Evolutionary conservation across 2,797 vertebrate genomes (phyloP), one percentile per base, ranked within the genome.

Genomic region (Catamblyrhynchus diadema): DNA sequence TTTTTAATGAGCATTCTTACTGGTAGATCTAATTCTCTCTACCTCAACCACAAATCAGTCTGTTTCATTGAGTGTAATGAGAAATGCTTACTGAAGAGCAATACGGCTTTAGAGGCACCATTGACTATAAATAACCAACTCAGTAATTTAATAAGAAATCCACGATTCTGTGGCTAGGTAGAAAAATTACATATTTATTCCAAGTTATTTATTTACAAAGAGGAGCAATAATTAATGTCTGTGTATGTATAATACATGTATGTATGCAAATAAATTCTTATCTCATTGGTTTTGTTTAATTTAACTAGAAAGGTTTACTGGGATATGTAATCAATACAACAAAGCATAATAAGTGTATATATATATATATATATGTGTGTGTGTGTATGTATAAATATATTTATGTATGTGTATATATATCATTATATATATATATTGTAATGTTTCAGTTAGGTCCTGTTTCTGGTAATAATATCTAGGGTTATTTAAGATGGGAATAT

Each of bases 311-410:
- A 71, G 32, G n/a, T 7, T 20, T 44, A 17, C 14, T 65, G 75
- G 9, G 9, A 14, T 53, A 16, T 45, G 9, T 61, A 69, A 60
- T 42, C 33, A 47, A 72, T 82, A 14, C 4, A 5, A 53, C 12
- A 70, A 65, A 48, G 33, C 8, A 48, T 4, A 42, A 20, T 12
- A 0, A 47, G 1, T 11, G 1, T 28, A 1, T 8, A 5, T 23
- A 6, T 18, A 8, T 13, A 17, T 22, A 45, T 13, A 1, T 16
- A 1, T 22, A 0, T 28, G 14, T 41, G 39, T 41, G 41, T 41
- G 41, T 41, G 1, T 15, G 2, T 22, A 0, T 28, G 1, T 8
- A 9, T 21, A 10, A 13, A 8, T 13, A 17, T 20, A 20, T 42
- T 42, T 42, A 42, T 42, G 41, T 42, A 45, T 8, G 1, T 16